Percentiles rank a stretch among this genome's conserved stretches.
These are phyloP conservation scores for Platyrinchus mystaceus DNA, from an alignment of 2,797 vertebrate species.

Conservation along the genomic window DNA sequence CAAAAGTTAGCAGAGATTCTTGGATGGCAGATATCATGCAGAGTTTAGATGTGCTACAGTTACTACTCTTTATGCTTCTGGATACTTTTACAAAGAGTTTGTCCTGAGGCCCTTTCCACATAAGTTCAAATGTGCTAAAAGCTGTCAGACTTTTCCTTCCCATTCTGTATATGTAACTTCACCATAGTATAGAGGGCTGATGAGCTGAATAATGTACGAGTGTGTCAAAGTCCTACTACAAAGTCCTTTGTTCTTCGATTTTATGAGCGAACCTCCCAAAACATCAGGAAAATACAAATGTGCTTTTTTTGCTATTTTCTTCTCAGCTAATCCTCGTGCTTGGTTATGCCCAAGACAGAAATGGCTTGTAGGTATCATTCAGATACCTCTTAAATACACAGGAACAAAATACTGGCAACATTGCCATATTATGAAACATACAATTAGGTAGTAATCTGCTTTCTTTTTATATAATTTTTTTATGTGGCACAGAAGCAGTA, in stretches of 20 bases:
- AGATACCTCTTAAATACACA: background rate
- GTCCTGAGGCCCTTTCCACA: background rate
- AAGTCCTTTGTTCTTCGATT: background rate
- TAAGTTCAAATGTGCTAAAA: background rate
- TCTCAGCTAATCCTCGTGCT: background rate
- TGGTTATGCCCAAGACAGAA: background rate
- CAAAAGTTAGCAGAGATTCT: background rate
- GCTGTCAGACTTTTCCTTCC: background rate
- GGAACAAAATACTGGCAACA: background rate
- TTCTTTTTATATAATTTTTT: conserved; percentile 3
- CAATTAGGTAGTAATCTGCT: conserved; percentile 18
- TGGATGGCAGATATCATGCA: background rate
- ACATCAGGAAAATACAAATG: background rate
- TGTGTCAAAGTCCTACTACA: background rate
- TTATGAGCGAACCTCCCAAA: background rate
- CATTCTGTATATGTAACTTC: background rate
- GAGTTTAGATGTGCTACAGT: background rate
- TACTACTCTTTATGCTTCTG: background rate
- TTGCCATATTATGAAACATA: background rate
- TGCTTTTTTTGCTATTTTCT: background rate
- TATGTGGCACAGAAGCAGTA: background rate
- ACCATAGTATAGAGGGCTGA: background rate
- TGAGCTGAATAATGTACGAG: background rate
- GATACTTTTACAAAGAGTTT: background rate
- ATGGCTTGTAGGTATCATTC: background rate